Conservation (phyloP, 2,113 vertebrate genomes). For the Alectura lathami region DNA sequence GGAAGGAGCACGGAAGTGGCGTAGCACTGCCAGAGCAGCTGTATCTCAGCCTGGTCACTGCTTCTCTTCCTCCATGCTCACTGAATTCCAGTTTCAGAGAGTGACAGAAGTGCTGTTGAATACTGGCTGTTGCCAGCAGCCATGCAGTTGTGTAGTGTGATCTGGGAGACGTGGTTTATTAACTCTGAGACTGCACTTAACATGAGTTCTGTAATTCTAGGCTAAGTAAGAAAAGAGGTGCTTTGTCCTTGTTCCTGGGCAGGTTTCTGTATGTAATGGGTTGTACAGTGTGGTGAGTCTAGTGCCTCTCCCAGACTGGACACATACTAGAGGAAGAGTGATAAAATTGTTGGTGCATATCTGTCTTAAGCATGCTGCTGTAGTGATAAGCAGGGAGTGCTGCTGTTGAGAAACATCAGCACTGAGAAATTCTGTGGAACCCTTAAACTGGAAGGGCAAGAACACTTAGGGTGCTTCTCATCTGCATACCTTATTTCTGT, state of each 20-base stretch:
- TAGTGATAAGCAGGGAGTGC: neutral
- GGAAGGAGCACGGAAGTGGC: neutral
- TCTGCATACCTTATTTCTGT: neutral
- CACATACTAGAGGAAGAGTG: neutral
- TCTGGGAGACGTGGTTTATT: neutral
- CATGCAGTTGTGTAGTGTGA: neutral
- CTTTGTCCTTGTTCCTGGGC: neutral
- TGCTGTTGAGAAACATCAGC: neutral
- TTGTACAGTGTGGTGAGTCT: neutral
- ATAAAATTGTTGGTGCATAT: neutral
- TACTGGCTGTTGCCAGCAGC: neutral
- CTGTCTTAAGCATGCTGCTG: neutral
- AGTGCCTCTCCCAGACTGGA: neutral
- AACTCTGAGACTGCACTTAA: too few species aligned
- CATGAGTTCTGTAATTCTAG: neutral
- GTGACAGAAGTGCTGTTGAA: neutral
- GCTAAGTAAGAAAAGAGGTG: neutral
- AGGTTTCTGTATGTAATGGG: accelerated
- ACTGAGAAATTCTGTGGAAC: neutral
- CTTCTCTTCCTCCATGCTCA: neutral
- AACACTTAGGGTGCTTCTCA: neutral
- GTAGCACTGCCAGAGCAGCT: neutral
- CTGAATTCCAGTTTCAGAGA: neutral
- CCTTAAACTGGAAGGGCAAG: neutral
- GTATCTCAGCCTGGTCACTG: neutral